Evolutionary conservation across 37 sponge, comb jelly and placozoan species (phyloP), one percentile per base, ranked within the genome.

Genomic region (Ianthella basta): DNA sequence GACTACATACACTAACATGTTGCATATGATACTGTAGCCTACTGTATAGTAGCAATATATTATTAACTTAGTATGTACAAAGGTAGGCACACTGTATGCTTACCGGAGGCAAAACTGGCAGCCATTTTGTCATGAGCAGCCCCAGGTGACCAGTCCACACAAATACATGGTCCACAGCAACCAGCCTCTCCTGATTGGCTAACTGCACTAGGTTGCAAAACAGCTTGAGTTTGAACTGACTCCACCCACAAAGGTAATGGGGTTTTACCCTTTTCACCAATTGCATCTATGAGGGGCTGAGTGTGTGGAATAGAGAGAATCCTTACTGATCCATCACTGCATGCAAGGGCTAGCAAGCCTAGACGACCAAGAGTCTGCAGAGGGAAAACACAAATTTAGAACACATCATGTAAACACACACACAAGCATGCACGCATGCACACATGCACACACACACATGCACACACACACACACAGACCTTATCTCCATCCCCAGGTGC

Each of bases 51-150:
- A n/a, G n/a, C n/a, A n/a, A n/a, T n/a, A n/a, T n/a, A n/a, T n/a
- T n/a, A n/a, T n/a, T n/a, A n/a, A n/a, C n/a, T n/a, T n/a, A n/a
- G n/a, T n/a, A n/a, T n/a, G n/a, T n/a, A n/a, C n/a, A n/a, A n/a
- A 64, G 6, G 23, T 64, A 16, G 66, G 69, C 69, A 6, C 15
- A 38, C 33, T 5, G 41, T 44, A 21, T 0, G 59, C 81, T 37
- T 27, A 93, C 94, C 94, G 57, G 86, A 87, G 23, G 88, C 84
- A 61, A 74, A 93, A 32, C 94, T 86, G 40, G 91, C 91, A 38
- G 83, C 87, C 20, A 93, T 87, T 63, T 39, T 85, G 19, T 59
- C 74, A 79, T 84, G 79, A 21, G 40, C 50, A 33, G 80, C 85
- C 15, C 87, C 83, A 53, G 91, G 88, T 1, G 55, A 85, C 94